These are phyloP conservation scores for Centropristis striata DNA, from an alignment of 2,113 vertebrate species.

Conservation along the genomic window DNA sequence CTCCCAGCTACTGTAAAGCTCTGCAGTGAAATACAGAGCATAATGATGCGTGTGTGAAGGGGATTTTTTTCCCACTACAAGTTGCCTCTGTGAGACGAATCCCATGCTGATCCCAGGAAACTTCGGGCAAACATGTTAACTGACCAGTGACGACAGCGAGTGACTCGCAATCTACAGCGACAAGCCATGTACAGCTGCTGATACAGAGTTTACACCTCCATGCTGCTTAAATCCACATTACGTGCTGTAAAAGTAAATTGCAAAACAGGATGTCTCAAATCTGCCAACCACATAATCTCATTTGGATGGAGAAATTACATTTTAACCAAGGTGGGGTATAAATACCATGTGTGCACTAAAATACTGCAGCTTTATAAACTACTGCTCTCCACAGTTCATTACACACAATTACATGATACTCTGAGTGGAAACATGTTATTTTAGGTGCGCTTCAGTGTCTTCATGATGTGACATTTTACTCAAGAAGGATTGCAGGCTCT, in stretches of 20 bases:
- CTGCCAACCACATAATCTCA: constrained; percentile 8
- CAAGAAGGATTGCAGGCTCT: neutral
- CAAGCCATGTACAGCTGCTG: constrained; percentile 21
- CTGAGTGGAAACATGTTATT: constrained; percentile 43
- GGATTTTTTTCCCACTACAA: constrained; percentile 57
- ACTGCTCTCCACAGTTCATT: constrained; percentile 30
- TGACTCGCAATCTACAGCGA: constrained; percentile 40
- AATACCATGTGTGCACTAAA: constrained; percentile 38
- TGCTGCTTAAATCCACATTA: constrained; percentile 35
- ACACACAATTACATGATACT: constrained; percentile 17
- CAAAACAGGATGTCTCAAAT: constrained; percentile 42
- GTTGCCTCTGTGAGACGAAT: constrained; percentile 65
- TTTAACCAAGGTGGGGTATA: constrained; percentile 20
- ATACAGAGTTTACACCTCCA: constrained; percentile 44
- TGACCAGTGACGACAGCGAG: constrained; percentile 60
- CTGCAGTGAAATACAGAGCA: constrained; percentile 21
- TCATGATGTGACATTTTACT: constrained; percentile 34
- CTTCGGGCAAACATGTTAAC: constrained; percentile 71
- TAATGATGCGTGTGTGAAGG: constrained; percentile 40
- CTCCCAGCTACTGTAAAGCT: constrained; percentile 43
- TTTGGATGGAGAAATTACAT: constrained; percentile 43
- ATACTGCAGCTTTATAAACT: constrained; percentile 1
- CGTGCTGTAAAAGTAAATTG: constrained; percentile 22
- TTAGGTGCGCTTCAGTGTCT: constrained; percentile 22
- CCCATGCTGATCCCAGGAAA: constrained; percentile 57